Evolutionary conservation across 2,113 vertebrate species (phyloP), one percentile per base, ranked within the genome.

Genomic region (Pterocles gutturalis): DNA sequence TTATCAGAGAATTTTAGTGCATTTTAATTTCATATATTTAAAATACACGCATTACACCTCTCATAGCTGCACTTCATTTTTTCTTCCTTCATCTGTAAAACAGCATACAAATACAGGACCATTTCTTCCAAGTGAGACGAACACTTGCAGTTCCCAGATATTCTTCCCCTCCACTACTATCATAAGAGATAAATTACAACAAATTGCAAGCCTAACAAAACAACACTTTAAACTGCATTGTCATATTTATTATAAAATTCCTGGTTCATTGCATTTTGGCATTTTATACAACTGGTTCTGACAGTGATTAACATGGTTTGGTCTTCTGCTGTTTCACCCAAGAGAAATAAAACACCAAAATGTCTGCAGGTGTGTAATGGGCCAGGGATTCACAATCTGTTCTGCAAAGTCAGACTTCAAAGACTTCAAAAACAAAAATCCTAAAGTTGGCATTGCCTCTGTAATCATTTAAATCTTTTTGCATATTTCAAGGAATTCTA

Each of bases 381-480:
- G 98, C 98, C 98, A 98, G 98, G 98, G 98, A 99, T 98, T 98
- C 96, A 96, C 98, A 99, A 99, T 99, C 98, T 99, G 98, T 98
- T 99, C 97, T 98, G 96, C 96, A 98, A 98, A 98, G 97, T 98
- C 98, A 98, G 97, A 98, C 97, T 97, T 98, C 96, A 98, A 98
- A 98, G 97, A 98, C 97, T 98, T 98, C 92, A 97, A 94, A 96
- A 98, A 55, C 91, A 96, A 97, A 97, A 98, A 98, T 84, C 83
- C 78, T 96, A 26, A 98, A 97, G 93, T 97, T 98, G 98, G 97
- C 97, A 98, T 88, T 93, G 91, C 81, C 54, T 96, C 85, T 90
- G 89, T 96, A 96, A 90, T 97, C 28, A 95, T 89, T 93, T 94
- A 97, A 97, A 97, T 80, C 54, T 91, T 95, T 97, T 96, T 92